phyloP scores from a whole-genome alignment of 2,113 vertebrate species.

The Pelmatolapia mariae region DNA sequence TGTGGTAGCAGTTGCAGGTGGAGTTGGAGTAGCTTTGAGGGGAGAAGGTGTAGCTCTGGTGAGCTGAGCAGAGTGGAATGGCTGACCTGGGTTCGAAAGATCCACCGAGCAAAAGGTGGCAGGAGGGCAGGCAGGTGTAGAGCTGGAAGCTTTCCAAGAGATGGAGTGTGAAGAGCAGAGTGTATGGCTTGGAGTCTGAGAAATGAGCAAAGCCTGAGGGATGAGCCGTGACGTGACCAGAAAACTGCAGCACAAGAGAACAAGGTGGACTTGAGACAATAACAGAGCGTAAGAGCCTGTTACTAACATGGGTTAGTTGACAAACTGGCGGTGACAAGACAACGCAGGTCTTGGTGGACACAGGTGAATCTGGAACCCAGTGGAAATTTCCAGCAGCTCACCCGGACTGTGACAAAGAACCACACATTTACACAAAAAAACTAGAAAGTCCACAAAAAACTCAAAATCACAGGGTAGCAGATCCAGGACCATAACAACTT shows the following conservation, averaged over 20 bases:
- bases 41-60: neutral
- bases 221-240: neutral
- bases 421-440: neutral
- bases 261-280: accelerated
- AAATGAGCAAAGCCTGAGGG: neutral
- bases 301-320: neutral
- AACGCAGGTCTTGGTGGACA: accelerated
- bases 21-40: neutral
- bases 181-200: neutral
- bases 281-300: accelerated
- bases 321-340: neutral
- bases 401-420: neutral
- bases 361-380: neutral
- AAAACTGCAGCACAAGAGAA: neutral
- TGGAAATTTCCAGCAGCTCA: neutral
- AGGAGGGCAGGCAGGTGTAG: neutral
- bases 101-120: neutral
- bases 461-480: neutral
- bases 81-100: neutral
- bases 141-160: neutral
- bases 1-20: neutral
- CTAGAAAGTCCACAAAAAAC: neutral
- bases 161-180: neutral
- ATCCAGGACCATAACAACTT: neutral
- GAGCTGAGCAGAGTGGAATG: neutral